Percentiles rank a stretch among this genome's conserved stretches.
Evolutionary conservation across 2,797 vertebrate species (phyloP).

Genomic region (Enteromius radiatus): DNA sequence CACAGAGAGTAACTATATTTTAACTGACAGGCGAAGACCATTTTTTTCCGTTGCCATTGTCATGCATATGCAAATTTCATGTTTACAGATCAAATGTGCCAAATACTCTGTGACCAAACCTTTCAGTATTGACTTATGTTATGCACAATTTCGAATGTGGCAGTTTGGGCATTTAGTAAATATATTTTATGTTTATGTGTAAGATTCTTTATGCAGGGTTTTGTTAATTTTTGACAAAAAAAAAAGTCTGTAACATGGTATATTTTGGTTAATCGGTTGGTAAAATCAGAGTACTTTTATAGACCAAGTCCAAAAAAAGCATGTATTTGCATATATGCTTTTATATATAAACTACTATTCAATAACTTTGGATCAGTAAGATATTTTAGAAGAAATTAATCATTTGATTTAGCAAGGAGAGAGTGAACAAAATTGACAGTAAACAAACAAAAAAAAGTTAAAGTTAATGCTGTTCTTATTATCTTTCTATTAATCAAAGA

Average conservation of each 20-base stretch:
- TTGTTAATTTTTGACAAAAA: background rate
- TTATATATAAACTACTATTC: background rate
- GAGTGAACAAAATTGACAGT: background rate
- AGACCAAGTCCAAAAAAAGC: background rate
- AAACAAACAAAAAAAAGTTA: background rate
- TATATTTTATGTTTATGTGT: background rate
- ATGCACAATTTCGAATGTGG: constrained; percentile 3
- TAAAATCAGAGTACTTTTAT: constrained; percentile 7
- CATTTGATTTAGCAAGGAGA: background rate
- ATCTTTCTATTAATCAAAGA: background rate
- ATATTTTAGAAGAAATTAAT: background rate
- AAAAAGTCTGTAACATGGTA: background rate
- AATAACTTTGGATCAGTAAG: background rate
- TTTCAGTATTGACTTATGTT: constrained; percentile 8
- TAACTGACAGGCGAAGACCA: background rate
- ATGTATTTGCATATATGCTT: background rate
- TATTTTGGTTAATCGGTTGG: background rate
- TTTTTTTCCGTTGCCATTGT: background rate
- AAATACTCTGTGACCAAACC: constrained; percentile 34
- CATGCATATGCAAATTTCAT: constrained; percentile 31
- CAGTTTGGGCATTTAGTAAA: background rate
- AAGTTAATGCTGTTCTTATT: background rate
- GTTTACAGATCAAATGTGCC: constrained; percentile 46
- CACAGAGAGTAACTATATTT: background rate
- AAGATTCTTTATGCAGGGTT: background rate